These are phyloP conservation scores for Hipparchia semele DNA, from an alignment of 2,888 invertebrate species.

Conservation along the genomic window DNA sequence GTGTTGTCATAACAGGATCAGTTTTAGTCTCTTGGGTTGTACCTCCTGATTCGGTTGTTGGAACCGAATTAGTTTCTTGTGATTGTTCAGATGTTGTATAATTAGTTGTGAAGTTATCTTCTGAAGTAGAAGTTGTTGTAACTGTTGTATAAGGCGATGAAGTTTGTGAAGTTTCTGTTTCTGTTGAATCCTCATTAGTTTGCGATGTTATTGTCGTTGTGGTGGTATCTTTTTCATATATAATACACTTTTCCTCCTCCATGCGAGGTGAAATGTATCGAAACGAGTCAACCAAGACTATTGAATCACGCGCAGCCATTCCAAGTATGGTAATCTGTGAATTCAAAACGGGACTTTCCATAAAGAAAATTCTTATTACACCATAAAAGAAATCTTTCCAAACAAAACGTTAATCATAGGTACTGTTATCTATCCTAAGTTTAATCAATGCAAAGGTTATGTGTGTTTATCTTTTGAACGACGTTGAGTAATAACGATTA, in stretches of 20 bases:
- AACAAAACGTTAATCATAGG: neutral
- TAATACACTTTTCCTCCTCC: conserved; percentile 29
- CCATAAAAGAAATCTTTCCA: conserved; percentile 2
- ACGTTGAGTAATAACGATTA: conserved; percentile 21
- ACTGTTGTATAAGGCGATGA: conserved; percentile 8
- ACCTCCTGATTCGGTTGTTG: neutral
- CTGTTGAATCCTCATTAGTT: conserved; percentile 8
- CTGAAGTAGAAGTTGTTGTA: conserved; percentile 12
- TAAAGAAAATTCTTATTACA: neutral
- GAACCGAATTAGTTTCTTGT: neutral
- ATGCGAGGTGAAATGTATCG: conserved; percentile 40
- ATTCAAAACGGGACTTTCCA: conserved; percentile 16
- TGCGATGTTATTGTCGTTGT: conserved; percentile 18
- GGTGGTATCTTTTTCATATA: conserved; percentile 46
- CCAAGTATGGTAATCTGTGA: conserved; percentile 43
- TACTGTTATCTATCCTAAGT: conserved; percentile 16
- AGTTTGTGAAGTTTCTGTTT: conserved; percentile 13
- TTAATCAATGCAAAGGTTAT: conserved; percentile 25
- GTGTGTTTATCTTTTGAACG: conserved; percentile 18
- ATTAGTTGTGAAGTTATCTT: neutral
- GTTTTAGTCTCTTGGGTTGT: neutral
- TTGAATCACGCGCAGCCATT: conserved; percentile 32
- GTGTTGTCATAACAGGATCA: conserved; percentile 3
- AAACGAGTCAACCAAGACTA: conserved; percentile 43
- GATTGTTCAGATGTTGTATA: neutral